Conservation (phyloP, 2,113 vertebrate species). For the Sakesphorus luctuosus region DNA sequence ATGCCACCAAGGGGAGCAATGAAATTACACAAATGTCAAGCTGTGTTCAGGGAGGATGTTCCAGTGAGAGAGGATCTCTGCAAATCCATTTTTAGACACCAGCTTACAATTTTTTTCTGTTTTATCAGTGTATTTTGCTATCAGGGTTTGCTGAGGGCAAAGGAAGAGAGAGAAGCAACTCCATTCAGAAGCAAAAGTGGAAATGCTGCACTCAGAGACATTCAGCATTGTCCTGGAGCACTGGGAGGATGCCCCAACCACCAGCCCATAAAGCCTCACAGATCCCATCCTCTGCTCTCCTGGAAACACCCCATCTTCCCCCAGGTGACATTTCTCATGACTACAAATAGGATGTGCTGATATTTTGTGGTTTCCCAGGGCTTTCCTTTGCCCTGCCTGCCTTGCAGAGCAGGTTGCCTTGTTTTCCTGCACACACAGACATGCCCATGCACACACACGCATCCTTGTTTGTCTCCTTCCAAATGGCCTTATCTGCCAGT, state of each 20-base stretch:
- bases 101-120: background rate
- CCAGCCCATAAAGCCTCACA: background rate
- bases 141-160: background rate
- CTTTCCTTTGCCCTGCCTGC: background rate
- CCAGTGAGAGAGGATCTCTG: background rate
- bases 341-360: background rate
- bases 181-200: background rate
- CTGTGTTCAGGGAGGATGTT: background rate
- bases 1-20: rapidly evolving
- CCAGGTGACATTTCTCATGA: background rate
- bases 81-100: background rate
- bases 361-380: background rate
- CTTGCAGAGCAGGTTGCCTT: background rate
- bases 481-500: conserved; percentile 78
- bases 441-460: rapidly evolving
- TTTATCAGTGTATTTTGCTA: background rate
- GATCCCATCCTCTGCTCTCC: background rate
- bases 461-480: background rate
- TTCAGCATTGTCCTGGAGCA: background rate
- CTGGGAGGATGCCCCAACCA: background rate
- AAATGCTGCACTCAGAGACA: rapidly evolving
- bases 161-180: background rate
- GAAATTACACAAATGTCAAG: background rate
- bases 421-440: background rate
- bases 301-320: background rate